These are phyloP conservation scores for Tenthredo amoena DNA, from an alignment of 2,888 invertebrate genomes.

Conservation along the genomic window DNA sequence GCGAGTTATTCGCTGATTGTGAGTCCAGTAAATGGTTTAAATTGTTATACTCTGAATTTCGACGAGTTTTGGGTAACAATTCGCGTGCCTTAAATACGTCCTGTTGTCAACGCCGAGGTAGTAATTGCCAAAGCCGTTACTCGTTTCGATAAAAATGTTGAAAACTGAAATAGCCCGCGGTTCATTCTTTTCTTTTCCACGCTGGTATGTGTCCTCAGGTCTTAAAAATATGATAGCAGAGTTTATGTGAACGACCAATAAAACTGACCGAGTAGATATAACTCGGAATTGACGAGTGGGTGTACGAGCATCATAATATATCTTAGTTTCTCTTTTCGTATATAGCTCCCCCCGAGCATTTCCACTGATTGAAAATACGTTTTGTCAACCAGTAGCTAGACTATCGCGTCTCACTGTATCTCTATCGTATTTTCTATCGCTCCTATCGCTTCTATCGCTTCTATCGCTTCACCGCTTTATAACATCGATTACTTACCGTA, in stretches of 20 bases:
- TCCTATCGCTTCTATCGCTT: not conserved
- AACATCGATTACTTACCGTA: conserved; percentile 44
- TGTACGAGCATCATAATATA: not conserved
- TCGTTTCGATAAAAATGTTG: not conserved
- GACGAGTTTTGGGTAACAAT: conserved; percentile 27
- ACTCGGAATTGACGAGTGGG: not conserved
- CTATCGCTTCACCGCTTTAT: conserved; percentile 35
- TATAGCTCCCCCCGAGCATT: not conserved
- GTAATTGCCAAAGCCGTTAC: conserved; percentile 3
- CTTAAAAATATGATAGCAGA: not conserved
- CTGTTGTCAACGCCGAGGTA: not conserved
- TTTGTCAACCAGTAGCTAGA: conserved; percentile 16
- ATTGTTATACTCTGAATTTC: conserved; percentile 11
- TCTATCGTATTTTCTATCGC: not conserved
- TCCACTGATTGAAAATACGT: conserved; percentile 35
- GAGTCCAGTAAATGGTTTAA: conserved; percentile 9
- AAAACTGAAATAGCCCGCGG: not conserved
- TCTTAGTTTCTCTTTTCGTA: not conserved
- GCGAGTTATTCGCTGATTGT: not conserved
- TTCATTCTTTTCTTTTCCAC: not conserved
- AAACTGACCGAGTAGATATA: conserved; percentile 14
- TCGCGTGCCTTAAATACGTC: not conserved
- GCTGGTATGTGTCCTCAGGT: not conserved
- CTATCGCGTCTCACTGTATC: not conserved
- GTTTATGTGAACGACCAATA: conserved; percentile 16